These are phyloP conservation scores for Spea multiplicata DNA, from an alignment of 2,113 vertebrate genomes.

Conservation along the genomic window DNA sequence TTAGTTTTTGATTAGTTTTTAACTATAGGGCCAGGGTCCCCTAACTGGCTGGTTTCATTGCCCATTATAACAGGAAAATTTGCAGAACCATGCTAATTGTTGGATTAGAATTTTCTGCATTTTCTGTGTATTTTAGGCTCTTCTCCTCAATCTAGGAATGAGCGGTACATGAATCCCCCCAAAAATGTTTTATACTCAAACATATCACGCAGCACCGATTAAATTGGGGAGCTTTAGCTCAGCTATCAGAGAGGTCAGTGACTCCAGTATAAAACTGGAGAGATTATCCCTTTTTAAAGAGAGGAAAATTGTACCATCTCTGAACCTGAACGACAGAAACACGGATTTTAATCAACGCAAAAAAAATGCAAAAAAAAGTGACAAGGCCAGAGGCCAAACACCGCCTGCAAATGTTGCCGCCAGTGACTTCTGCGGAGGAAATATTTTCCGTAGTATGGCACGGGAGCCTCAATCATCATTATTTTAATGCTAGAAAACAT, in stretches of 20 bases:
- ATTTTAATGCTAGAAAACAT: conserved; percentile 12
- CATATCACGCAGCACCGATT: too few relatives aligned
- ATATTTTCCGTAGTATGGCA: background rate
- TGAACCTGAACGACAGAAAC: background rate
- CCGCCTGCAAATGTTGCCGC: conserved; percentile 6
- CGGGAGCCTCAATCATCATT: background rate
- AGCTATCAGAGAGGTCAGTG: background rate
- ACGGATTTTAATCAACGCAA: background rate
- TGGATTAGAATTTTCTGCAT: too few relatives aligned
- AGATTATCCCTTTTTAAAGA: conserved; percentile 27
- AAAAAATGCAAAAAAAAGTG: too few relatives aligned
- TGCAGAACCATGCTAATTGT: too few relatives aligned
- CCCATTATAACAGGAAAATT: too few relatives aligned
- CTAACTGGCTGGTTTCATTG: too few relatives aligned
- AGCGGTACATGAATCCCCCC: too few relatives aligned
- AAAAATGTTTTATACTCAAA: too few relatives aligned
- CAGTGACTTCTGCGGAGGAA: background rate
- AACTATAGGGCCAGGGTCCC: too few relatives aligned
- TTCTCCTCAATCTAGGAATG: too few relatives aligned
- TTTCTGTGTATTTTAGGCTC: too few relatives aligned
- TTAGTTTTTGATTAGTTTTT: too few relatives aligned
- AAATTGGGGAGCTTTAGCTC: background rate
- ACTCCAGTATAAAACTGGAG: conserved; percentile 10
- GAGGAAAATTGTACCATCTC: conserved; percentile 2
- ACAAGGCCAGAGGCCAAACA: conserved; percentile 28